Base-by-base conservation (phyloP, 2,888 invertebrate species). In the Flexamia atlantica region DNA sequence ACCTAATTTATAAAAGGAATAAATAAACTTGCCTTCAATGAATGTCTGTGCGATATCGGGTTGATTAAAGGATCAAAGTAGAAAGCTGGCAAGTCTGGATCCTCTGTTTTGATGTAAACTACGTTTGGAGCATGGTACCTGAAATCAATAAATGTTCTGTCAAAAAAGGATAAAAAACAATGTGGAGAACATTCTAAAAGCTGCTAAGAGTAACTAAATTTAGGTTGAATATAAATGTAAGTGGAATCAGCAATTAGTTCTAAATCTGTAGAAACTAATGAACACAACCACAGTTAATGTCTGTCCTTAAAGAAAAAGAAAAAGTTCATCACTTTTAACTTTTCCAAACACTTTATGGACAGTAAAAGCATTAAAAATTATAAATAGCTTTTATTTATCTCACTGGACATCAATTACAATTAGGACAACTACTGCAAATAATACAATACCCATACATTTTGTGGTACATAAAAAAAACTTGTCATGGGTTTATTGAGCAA, bases 101-200 rank as follows among this genome's bases (percentile, higher is more conserved):
- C 99, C 91, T 99, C 99, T 0, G 99, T 99, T 92, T 99, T 99
- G 88, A 99, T 99, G 90, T 97, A 99, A 0, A 99, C 99, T 7
- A 99, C 99, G 90, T 99, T 99, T 30, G 99, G 99, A 9, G 98
- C 96, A 90, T 99, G 99, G 90, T 99, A 99, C 98, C 98, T 98
- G 88, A 30, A 90, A 89, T 46, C 7, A 46, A 17, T 17, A 2
- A 46, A 46, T 46, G 46, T 7, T n/a, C n/a, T 36, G 36, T 46
- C 46, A 46, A 2, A 46, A 46, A 85, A n/a, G n/a, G n/a, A n/a
- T n/a, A n/a, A n/a, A n/a, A n/a, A n/a, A n/a, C n/a, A n/a, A n/a
- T n/a, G n/a, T n/a, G n/a, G n/a, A n/a, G n/a, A n/a, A n/a, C n/a
- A n/a, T n/a, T n/a, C n/a, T n/a, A n/a, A n/a, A n/a, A n/a, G n/a